Percentiles rank a stretch among this genome's conserved stretches.
Conservation (phyloP, 2,797 vertebrate genomes). For the Urocyon cinereoargenteus region DNA sequence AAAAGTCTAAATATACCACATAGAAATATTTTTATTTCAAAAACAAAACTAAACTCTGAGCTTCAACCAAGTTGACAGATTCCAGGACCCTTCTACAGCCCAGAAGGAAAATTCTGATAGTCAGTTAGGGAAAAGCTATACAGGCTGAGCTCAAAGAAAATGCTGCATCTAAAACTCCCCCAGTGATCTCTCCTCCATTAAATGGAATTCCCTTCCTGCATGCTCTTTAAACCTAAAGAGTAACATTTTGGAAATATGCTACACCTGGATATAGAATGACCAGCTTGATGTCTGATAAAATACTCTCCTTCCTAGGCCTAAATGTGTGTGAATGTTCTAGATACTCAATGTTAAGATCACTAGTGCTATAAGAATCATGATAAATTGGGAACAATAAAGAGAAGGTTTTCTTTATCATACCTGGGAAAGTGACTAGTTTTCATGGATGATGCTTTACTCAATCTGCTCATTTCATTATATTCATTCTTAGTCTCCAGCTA, state of each 20-base stretch:
- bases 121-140: not conserved
- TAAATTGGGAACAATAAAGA: not conserved
- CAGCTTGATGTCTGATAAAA: not conserved
- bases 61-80: not conserved
- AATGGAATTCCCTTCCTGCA: not conserved
- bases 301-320: conserved; percentile 16
- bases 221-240: not conserved
- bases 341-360: not conserved
- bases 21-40: conserved; percentile 52
- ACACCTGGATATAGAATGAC: not conserved
- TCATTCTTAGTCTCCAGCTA: not conserved
- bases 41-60: conserved; percentile 1
- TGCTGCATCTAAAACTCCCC: not conserved
- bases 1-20: not conserved
- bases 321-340: not conserved
- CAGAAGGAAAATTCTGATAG: not conserved
- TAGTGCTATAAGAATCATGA: not conserved
- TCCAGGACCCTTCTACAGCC: not conserved
- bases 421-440: not conserved
- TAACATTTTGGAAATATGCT: not conserved
- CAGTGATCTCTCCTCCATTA: not conserved
- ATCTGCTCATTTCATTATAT: not conserved
- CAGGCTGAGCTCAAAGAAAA: not conserved
- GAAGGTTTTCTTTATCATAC: not conserved
- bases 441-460: not conserved